Evolutionary conservation across 2,113 vertebrate genomes (phyloP).

Genomic region (Epinephelus lanceolatus): DNA sequence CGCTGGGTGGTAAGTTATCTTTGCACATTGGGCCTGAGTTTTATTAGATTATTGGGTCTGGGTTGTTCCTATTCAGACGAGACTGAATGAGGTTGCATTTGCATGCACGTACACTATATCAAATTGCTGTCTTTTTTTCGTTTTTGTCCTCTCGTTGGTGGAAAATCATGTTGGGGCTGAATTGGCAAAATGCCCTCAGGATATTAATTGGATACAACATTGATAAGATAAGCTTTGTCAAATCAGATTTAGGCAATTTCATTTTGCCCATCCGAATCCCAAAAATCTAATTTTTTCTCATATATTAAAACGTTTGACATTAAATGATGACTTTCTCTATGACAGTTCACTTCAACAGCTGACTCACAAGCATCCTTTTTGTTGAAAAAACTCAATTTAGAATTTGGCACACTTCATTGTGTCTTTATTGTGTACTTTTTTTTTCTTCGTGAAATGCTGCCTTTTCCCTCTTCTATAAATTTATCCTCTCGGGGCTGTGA

Average conservation of each 20-base stretch:
- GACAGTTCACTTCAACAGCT: constrained; percentile 22
- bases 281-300: neutral
- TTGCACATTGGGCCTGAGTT: constrained; percentile 1
- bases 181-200: constrained; percentile 42
- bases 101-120: constrained; percentile 8
- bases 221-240: constrained; percentile 26
- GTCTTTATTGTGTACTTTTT: neutral
- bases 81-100: neutral
- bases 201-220: constrained; percentile 39
- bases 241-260: constrained; percentile 35
- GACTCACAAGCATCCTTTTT: neutral
- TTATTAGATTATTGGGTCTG: constrained; percentile 4
- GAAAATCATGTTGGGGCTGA: constrained; percentile 32
- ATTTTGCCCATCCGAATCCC: constrained; percentile 2
- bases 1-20: constrained; percentile 93
- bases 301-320: constrained; percentile 19
- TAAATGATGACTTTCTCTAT: constrained; percentile 9
- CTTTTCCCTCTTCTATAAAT: neutral
- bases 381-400: neutral
- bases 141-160: constrained; percentile 15
- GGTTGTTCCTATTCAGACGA: neutral
- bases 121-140: constrained; percentile 22
- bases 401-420: neutral
- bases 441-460: neutral
- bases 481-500: neutral